Base-by-base conservation (phyloP, 2,797 vertebrate species). In the Pseudopleuronectes americanus region DNA sequence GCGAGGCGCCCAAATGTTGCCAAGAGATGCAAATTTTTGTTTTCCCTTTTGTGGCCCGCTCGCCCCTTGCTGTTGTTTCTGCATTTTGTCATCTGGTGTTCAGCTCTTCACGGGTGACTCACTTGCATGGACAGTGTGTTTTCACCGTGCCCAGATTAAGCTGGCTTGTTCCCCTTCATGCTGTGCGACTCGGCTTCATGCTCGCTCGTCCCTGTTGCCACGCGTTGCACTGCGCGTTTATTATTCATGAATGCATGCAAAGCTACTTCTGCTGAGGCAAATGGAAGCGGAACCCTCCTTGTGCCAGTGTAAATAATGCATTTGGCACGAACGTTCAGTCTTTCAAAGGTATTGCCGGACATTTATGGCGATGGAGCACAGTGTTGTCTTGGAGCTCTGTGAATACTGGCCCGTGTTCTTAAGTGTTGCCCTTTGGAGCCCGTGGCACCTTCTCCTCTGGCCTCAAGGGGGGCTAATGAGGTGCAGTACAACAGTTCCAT, bases 191-290 rank as follows among this genome's bases (percentile, higher is more conserved):
- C 71, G 73, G 71, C 75, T 90, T 84, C 73, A 76, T 77, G 70
- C 77, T 66, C 26, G 71, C 71, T 79, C 77, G 79, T 82, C 24
- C 63, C 48, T 12, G 57, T 90, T 90, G 81, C 82, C 79, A 83
- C 81, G 83, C 79, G 57, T 80, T 84, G 76, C 75, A 81, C 85
- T 72, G 71, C 54, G 21, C 64, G 64, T 94, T 89, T 91, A 94
- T 94, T 94, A 94, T 95, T 93, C 80, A 95, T 92, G 91, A 91
- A 79, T 82, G 87, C 88, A 92, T 92, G 92, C 92, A 88, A 89
- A 91, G 88, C 86, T 89, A 86, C 90, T 91, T 90, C 89, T 89
- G 88, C 87, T 74, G 85, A 84, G 88, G 92, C 89, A 92, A 93
- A 92, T 91, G 87, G 88, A 90, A 87, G 49, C 83, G 76, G 86